These are phyloP conservation scores for Temnothorax nylanderi DNA, from an alignment of 1,140 invertebrate genomes.

Conservation along the genomic window DNA sequence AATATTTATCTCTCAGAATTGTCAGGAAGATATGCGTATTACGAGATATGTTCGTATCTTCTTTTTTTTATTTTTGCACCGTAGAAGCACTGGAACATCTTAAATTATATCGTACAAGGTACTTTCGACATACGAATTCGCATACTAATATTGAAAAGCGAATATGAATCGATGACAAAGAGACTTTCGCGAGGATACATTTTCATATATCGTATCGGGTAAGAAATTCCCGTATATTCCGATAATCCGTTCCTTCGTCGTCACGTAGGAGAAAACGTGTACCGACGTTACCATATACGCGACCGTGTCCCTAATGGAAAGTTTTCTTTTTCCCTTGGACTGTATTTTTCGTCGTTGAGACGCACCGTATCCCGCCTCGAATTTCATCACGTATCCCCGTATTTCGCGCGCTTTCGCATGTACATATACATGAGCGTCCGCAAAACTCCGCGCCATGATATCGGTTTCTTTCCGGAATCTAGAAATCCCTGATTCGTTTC, in stretches of 20 bases:
- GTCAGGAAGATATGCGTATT: background rate
- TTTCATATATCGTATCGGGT: conserved; percentile 23
- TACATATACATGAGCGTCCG: conserved; percentile 53
- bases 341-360: conserved; percentile 64
- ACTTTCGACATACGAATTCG: conserved; percentile 1
- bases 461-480: conserved; percentile 53
- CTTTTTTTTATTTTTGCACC: background rate
- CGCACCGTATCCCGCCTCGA: conserved; percentile 44
- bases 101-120: conserved; percentile 13
- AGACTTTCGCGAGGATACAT: conserved; percentile 19
- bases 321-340: conserved; percentile 71
- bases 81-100: background rate
- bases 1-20: background rate
- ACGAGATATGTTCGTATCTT: background rate
- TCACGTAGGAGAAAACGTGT: conserved; percentile 76
- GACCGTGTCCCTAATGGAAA: conserved; percentile 76
- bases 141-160: conserved; percentile 27
- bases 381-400: conserved; percentile 57
- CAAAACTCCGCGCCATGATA: conserved; percentile 34
- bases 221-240: conserved; percentile 65
- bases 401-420: conserved; percentile 62
- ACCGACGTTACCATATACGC: conserved; percentile 73
- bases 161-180: conserved; percentile 33
- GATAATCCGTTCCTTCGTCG: conserved; percentile 72
- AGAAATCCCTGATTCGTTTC: conserved; percentile 59